These are phyloP conservation scores for Furcifer pardalis DNA, from an alignment of 2,797 vertebrate genomes.

Conservation along the genomic window DNA sequence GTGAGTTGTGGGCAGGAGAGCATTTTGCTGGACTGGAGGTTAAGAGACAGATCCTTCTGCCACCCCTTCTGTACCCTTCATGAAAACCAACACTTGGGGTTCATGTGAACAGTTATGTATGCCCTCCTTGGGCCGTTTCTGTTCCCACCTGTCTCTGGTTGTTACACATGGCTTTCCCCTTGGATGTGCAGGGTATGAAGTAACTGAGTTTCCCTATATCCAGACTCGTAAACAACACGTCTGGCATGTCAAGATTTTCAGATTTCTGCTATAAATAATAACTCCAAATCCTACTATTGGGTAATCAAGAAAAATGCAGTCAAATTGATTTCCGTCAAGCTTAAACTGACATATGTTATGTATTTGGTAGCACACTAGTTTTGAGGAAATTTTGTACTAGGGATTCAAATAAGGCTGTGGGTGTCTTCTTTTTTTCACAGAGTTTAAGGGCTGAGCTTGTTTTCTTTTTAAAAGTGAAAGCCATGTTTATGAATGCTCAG, in stretches of 20 bases:
- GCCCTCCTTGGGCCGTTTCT: neutral
- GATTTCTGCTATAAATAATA: constrained; percentile 36
- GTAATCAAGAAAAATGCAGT: neutral
- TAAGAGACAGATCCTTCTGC: neutral
- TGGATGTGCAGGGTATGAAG: neutral
- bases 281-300: neutral
- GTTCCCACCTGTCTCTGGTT: neutral
- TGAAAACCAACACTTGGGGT: neutral
- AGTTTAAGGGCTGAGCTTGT: neutral
- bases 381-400: neutral
- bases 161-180: neutral
- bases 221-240: neutral
- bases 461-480: neutral
- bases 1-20: neutral
- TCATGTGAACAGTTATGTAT: neutral
- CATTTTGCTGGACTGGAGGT: neutral
- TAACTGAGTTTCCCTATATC: constrained; percentile 2
- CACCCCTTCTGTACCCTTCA: neutral
- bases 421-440: neutral
- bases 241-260: neutral
- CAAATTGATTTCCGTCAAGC: neutral
- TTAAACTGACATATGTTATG: neutral
- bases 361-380: neutral
- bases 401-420: neutral
- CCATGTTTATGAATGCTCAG: neutral